phyloP scores from a whole-genome alignment of 2,888 invertebrate species.

The Achlya flavicornis region DNA sequence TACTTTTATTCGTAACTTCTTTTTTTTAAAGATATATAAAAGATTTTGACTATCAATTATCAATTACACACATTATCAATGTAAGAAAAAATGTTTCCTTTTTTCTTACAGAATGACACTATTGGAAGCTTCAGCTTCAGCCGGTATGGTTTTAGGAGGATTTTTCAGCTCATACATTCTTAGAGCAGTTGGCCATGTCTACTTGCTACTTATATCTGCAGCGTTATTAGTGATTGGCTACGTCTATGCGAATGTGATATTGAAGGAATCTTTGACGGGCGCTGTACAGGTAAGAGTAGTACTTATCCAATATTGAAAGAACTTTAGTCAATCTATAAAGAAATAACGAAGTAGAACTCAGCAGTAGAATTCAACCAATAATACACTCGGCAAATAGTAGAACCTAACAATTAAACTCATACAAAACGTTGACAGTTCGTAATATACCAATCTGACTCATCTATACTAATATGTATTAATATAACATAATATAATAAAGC shows the following conservation, averaged over 20 bases:
- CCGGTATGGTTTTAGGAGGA: slow-evolving; percentile 85
- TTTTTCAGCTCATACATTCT: slow-evolving; percentile 85
- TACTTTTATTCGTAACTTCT: no score
- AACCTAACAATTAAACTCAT: no score
- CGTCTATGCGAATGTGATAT: slow-evolving; percentile 70
- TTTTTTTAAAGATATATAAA: no score
- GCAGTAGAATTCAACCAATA: no score
- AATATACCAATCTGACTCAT: no score
- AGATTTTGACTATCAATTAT: no score
- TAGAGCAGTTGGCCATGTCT: slow-evolving; percentile 78
- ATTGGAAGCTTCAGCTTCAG: slow-evolving; percentile 83
- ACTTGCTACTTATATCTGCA: slow-evolving; percentile 76
- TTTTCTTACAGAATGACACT: slow-evolving; percentile 83
- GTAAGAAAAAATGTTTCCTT: slow-evolving; percentile 23
- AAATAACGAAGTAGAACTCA: neutral
- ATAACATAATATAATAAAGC: no score
- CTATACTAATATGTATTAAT: no score
- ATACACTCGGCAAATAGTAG: no score
- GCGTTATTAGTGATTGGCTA: slow-evolving; percentile 70
- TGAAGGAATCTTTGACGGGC: slow-evolving; percentile 81
- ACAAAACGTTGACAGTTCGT: no score
- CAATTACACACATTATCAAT: no score
- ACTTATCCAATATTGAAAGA: neutral
- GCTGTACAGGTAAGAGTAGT: slow-evolving; percentile 57
- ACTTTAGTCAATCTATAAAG: neutral